These are phyloP conservation scores for Aegotheles bennettii DNA, from an alignment of 2,113 vertebrate species.

Conservation along the genomic window DNA sequence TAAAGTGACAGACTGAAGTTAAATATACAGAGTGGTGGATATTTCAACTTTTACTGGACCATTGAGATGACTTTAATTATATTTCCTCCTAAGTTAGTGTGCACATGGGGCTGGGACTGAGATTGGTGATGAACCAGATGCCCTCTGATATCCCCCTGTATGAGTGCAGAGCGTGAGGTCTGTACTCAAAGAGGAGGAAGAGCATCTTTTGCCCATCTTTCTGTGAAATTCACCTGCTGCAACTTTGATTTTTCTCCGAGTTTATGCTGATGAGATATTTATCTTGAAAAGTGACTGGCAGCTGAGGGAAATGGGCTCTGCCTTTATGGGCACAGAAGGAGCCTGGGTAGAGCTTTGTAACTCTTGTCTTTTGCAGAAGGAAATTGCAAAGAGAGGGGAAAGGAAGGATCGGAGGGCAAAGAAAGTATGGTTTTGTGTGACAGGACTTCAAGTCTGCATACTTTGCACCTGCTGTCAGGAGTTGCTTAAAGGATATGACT, in stretches of 20 bases:
- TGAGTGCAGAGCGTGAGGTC: background rate
- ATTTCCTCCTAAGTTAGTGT: background rate
- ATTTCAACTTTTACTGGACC: background rate
- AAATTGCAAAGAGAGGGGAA: background rate
- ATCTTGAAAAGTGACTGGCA: background rate
- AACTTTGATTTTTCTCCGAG: background rate
- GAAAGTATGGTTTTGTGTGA: background rate
- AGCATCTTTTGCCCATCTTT: background rate
- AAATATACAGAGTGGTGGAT: background rate
- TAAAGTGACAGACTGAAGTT: background rate
- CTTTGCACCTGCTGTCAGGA: background rate
- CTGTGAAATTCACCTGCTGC: background rate
- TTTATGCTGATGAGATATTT: background rate
- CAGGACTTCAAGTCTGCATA: background rate
- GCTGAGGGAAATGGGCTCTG: background rate
- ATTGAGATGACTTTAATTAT: background rate
- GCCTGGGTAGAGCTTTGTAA: background rate
- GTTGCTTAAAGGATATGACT: background rate
- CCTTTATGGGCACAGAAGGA: background rate
- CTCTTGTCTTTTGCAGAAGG: background rate
- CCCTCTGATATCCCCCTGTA: fast-evolving
- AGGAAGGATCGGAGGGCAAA: background rate
- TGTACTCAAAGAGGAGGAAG: background rate
- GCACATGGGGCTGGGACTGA: background rate
- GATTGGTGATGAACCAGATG: background rate